Evolutionary conservation across 2,797 vertebrate species (phyloP), one percentile per base, ranked within the genome.

Genomic region (Galagoides demidoff): DNA sequence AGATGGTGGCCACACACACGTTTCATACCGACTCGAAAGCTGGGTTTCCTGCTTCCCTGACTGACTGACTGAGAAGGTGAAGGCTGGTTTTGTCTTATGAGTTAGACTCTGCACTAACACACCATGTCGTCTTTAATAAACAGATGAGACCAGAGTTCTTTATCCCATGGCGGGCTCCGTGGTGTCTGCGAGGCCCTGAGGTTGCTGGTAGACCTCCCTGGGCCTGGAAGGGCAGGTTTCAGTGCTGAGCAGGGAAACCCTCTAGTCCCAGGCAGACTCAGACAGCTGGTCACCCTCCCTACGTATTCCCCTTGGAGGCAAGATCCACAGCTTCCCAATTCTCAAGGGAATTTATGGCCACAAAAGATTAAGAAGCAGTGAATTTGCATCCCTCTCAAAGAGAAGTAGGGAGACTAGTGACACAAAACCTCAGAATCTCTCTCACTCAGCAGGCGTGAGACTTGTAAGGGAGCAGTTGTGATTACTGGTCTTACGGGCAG

Each of bases 381-480:
- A 2, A 12, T 7, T 0, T 4, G 13, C 23, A 1, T 43, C 68
- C 27, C 7, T 8, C 68, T 78, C 88, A 14, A 12, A 63, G 70
- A 83, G 55, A 29, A 2, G 64, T 1, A 25, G 63, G 45, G 45
- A 39, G 45, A 6, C 43, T 8, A 3, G 0, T 1, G 13, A 78
- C 19, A 1, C 2, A 49, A 85, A 19, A 25, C 3, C 34, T n/a
- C 2, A 5, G 57, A 68, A 16, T 34, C 11, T 83, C 45, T 63
- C 70, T 29, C n/a, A n/a, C n/a, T 8, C 10, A 2, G 8, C 0
- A 2, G 49, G 14, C 27, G 31, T 0, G 11, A 37, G 14, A 31
- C 8, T 7, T 10, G 29, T 13, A 37, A 55, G 12, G 1, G 20
- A 59, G 74, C 4, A 5, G 10, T 5, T 7, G 2, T 0, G 7